Conservation (phyloP, 1,140 invertebrate genomes). For the Panagrolaimus sp. region DNA sequence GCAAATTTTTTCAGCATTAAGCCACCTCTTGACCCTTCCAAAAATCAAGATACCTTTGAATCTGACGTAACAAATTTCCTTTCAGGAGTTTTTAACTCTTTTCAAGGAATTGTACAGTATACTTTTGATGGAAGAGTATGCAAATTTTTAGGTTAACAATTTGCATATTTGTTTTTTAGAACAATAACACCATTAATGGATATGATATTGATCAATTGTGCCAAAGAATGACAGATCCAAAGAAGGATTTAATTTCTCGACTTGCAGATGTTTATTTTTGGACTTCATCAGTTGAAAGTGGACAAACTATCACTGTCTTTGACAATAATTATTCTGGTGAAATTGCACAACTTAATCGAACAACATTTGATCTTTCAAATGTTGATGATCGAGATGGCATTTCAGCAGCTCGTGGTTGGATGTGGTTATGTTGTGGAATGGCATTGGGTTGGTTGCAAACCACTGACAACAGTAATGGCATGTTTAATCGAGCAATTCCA, state of each 20-base stretch:
- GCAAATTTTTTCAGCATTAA: not conserved
- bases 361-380: not conserved
- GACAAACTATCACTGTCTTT: not conserved
- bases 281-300: not conserved
- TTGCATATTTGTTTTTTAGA: not conserved
- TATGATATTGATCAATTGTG: not conserved
- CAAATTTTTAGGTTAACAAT: not conserved
- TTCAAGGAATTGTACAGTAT: conserved; percentile 41
- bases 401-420: conserved; percentile 32
- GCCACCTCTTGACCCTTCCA: not conserved
- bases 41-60: conserved; percentile 21
- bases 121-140: conserved; percentile 23
- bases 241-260: not conserved
- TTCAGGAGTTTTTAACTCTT: conserved; percentile 23
- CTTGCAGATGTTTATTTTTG: not conserved
- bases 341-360: not conserved
- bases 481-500: conserved; percentile 21
- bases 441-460: conserved; percentile 38
- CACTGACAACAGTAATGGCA: conserved; percentile 27
- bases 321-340: not conserved
- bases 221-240: not conserved
- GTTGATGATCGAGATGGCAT: not conserved
- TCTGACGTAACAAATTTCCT: conserved; percentile 19
- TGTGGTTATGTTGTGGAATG: conserved; percentile 35
- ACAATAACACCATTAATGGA: conserved; percentile 3